Percentiles rank a stretch among this genome's conserved stretches.
Conservation (phyloP, 2,888 invertebrate species). For the Pecten maximus region DNA sequence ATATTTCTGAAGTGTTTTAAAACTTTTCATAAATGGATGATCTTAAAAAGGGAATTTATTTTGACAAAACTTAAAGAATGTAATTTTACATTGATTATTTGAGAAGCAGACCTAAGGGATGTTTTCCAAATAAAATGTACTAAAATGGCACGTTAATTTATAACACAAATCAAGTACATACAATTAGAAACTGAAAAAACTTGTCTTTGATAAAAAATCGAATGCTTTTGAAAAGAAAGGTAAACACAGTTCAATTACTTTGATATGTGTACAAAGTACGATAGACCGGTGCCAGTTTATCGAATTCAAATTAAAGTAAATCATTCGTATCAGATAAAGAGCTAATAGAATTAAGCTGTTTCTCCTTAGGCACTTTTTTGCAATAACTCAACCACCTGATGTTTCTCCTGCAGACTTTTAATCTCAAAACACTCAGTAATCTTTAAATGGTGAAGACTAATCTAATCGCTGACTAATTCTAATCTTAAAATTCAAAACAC, state of each 20-base stretch:
- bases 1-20: no score
- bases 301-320: conserved; percentile 13
- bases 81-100: not conserved
- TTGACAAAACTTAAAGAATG: no score
- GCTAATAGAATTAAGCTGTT: not conserved
- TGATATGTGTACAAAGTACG: not conserved
- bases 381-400: not conserved
- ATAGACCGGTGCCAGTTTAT: conserved; percentile 6
- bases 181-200: not conserved
- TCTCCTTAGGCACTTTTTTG: not conserved
- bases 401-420: not conserved
- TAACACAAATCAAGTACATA: not conserved
- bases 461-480: not conserved
- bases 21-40: no score
- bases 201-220: not conserved
- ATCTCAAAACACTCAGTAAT: not conserved
- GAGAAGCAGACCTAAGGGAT: not conserved
- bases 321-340: not conserved
- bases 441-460: not conserved
- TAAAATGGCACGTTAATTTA: not conserved
- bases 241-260: conserved; percentile 23
- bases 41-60: no score
- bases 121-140: not conserved
- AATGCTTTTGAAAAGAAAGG: not conserved
- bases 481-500: not conserved